Evolutionary conservation across 2,888 invertebrate species (phyloP).

Genomic region (Dascillus cervinus): DNA sequence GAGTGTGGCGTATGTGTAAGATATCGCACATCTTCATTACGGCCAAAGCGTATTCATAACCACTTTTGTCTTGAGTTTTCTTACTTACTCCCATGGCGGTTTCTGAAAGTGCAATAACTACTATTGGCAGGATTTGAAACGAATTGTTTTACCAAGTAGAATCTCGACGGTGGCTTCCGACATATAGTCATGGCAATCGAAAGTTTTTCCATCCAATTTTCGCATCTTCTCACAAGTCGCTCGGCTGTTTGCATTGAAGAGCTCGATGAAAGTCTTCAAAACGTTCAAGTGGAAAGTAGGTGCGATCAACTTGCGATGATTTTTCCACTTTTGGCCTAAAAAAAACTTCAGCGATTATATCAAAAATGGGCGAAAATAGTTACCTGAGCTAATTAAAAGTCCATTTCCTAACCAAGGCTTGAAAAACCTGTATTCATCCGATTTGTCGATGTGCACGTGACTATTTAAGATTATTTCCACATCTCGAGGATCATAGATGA

Average conservation of each 20-base stretch:
- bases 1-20: conserved; percentile 72
- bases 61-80: conserved; percentile 71
- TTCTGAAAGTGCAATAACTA: conserved; percentile 55
- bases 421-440: conserved; percentile 70
- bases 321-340: conserved; percentile 74
- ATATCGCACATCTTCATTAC: conserved; percentile 89
- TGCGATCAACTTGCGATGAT: conserved; percentile 77
- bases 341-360: too few relatives aligned
- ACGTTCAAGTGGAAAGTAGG: conserved; percentile 85
- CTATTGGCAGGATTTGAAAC: too few relatives aligned
- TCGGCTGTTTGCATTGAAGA: conserved; percentile 76
- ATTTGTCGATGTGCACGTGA: conserved; percentile 73
- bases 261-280: conserved; percentile 75
- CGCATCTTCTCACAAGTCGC: conserved; percentile 66
- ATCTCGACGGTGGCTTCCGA: conserved; percentile 80
- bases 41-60: conserved; percentile 79
- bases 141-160: conserved; percentile 41
- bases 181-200: conserved; percentile 79
- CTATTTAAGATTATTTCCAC: conserved; percentile 73
- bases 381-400: conserved; percentile 71
- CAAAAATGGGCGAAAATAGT: conserved; percentile 8
- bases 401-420: conserved; percentile 80
- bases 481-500: conserved; percentile 70
- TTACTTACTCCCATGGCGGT: conserved; percentile 86
- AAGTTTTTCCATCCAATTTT: conserved; percentile 61